Evolutionary conservation across 2,888 invertebrate genomes (phyloP).

Genomic region (Nomada ferruginata): DNA sequence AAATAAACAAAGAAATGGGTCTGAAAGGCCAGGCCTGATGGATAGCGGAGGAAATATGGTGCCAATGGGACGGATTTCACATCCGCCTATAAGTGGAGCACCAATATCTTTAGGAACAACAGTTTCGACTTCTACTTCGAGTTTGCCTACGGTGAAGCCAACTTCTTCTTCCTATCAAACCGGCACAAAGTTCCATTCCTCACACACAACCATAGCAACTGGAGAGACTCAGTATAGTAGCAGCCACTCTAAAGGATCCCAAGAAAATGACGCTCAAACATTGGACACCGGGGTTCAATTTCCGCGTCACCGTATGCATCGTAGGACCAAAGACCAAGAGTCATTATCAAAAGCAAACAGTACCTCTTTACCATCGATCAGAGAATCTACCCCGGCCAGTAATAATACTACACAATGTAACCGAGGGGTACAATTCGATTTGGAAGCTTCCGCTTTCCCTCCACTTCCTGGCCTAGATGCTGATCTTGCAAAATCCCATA

Average conservation of each 20-base stretch:
- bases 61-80: conserved; percentile 78
- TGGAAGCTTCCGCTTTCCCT: conserved; percentile 92
- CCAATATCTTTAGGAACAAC: conserved; percentile 70
- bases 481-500: conserved; percentile 79
- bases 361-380: conserved; percentile 78
- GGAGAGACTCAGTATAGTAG: conserved; percentile 76
- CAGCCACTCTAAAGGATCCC: conserved; percentile 73
- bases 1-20: conserved; percentile 82
- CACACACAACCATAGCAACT: conserved; percentile 74
- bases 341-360: conserved; percentile 78
- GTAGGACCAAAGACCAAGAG: conserved; percentile 83
- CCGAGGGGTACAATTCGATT: conserved; percentile 89
- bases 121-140: conserved; percentile 77
- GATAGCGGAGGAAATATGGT: conserved; percentile 75
- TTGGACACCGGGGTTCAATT: conserved; percentile 78
- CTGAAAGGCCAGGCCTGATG: conserved; percentile 79
- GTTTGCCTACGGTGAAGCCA: conserved; percentile 79
- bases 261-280: conserved; percentile 75
- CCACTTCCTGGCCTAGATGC: conserved; percentile 89
- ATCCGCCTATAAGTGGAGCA: conserved; percentile 77
- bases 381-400: conserved; percentile 73
- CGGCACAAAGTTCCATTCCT: conserved; percentile 83
- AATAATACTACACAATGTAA: conserved; percentile 83
- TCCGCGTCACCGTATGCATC: conserved; percentile 82
- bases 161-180: conserved; percentile 80